Evolutionary conservation across 2,888 invertebrate genomes (phyloP).

Genomic region (Deilephila porcellus): DNA sequence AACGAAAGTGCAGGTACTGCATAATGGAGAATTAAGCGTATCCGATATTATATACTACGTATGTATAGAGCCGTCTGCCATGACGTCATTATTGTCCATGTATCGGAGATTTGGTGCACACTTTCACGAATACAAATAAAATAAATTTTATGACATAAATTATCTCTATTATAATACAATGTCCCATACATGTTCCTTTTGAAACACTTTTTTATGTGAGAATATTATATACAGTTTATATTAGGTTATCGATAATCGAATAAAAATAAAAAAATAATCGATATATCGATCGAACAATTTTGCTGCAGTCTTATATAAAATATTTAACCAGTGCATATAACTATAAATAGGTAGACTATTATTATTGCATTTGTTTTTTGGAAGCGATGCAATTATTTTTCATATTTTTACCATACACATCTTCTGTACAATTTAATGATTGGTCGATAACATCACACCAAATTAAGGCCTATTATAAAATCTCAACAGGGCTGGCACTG

Average conservation of each 20-base stretch:
- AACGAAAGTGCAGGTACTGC: constrained; percentile 77
- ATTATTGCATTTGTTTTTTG: background rate
- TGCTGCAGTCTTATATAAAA: background rate
- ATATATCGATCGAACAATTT: background rate
- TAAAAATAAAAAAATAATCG: background rate
- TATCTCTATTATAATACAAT: background rate
- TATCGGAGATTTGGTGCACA: background rate
- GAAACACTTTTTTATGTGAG: background rate
- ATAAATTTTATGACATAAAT: background rate
- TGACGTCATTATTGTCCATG: constrained; percentile 28
- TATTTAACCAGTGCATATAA: background rate
- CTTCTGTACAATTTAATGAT: constrained; percentile 13
- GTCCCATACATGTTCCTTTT: background rate
- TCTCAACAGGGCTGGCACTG: constrained; percentile 6
- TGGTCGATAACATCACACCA: background rate
- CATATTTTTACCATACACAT: background rate
- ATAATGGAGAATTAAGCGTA: constrained; percentile 75
- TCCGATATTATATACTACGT: constrained; percentile 54
- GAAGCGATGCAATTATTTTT: background rate
- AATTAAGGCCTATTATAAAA: background rate
- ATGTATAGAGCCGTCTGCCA: constrained; percentile 31
- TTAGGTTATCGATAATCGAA: background rate
- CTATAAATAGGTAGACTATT: background rate
- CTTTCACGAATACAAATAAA: background rate
- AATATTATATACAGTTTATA: background rate